These are phyloP conservation scores for Scaptomyza polygonia DNA, from an alignment of 2,888 invertebrate genomes.

Conservation along the genomic window DNA sequence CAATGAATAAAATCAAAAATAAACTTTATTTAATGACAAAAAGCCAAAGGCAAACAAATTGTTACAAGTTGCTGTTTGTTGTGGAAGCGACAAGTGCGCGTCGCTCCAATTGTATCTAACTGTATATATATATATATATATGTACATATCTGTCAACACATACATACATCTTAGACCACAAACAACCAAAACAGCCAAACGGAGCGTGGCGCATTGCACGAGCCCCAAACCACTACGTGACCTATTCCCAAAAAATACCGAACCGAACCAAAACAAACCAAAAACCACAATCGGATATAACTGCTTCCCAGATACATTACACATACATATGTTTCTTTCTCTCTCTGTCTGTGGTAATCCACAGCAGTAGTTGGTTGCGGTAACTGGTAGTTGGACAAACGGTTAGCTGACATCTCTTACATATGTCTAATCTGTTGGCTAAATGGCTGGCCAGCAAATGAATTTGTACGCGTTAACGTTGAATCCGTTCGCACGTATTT, in stretches of 20 bases:
- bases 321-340: constrained; percentile 10
- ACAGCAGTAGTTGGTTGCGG: constrained; percentile 13
- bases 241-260: constrained; percentile 32
- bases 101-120: too few species aligned
- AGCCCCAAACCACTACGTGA: constrained; percentile 52
- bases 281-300: constrained; percentile 23
- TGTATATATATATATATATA: too few species aligned
- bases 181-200: constrained; percentile 36
- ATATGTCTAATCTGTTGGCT: constrained; percentile 61
- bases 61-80: neutral
- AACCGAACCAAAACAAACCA: constrained; percentile 3
- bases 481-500: constrained; percentile 41
- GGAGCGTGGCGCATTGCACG: constrained; percentile 49
- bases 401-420: constrained; percentile 42
- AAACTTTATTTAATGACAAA: constrained; percentile 55
- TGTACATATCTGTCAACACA: constrained; percentile 37
- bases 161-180: constrained; percentile 13
- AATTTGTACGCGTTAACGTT: constrained; percentile 51
- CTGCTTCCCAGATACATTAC: constrained; percentile 10
- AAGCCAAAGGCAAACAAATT: constrained; percentile 24
- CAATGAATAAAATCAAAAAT: constrained; percentile 34
- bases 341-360: constrained; percentile 23
- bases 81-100: constrained; percentile 26
- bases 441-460: constrained; percentile 45
- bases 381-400: constrained; percentile 35